Evolutionary conservation across 2,888 invertebrate genomes (phyloP).

Genomic region (Xanthostigma xanthostigma): DNA sequence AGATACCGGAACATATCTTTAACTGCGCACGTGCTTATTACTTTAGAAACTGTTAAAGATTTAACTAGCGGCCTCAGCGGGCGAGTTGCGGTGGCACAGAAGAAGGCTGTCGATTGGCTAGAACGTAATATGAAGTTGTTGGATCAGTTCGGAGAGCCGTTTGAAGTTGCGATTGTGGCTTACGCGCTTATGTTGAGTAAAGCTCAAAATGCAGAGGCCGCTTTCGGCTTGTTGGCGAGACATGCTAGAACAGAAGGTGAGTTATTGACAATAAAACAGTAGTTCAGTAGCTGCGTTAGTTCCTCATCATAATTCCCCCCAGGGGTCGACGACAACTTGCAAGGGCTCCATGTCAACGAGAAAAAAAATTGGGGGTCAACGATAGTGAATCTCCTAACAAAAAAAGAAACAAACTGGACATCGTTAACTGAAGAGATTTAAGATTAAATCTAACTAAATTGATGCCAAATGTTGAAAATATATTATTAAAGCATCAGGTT

Average conservation of each 20-base stretch:
- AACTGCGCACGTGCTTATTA: conserved; percentile 86
- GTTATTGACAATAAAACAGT: conserved; percentile 4
- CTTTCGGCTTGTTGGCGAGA: conserved; percentile 54
- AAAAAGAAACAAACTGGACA: no score
- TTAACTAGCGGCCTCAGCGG: conserved; percentile 55
- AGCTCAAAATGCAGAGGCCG: conserved; percentile 73
- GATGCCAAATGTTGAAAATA: no score
- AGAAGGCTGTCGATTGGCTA: conserved; percentile 62
- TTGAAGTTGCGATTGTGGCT: conserved; percentile 76
- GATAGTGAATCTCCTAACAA: no score
- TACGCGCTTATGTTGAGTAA: conserved; percentile 73
- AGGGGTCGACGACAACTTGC: no score
- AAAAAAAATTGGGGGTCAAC: no score
- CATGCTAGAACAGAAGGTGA: conserved; percentile 52
- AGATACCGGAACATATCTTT: conserved; percentile 69
- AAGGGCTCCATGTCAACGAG: no score
- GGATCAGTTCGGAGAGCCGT: conserved; percentile 55
- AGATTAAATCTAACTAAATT: no score
- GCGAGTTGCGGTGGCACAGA: conserved; percentile 59
- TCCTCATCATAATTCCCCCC: no score
- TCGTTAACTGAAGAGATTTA: no score
- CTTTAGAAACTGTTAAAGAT: conserved; percentile 71
- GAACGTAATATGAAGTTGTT: conserved; percentile 68
- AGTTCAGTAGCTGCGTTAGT: no score
- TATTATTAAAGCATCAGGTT: no score